A percentile compares a stretch with the other conserved stretches of the same genome.
phyloP scores from a whole-genome alignment of 2,113 vertebrate species.

The Lucifuga dentata region DNA sequence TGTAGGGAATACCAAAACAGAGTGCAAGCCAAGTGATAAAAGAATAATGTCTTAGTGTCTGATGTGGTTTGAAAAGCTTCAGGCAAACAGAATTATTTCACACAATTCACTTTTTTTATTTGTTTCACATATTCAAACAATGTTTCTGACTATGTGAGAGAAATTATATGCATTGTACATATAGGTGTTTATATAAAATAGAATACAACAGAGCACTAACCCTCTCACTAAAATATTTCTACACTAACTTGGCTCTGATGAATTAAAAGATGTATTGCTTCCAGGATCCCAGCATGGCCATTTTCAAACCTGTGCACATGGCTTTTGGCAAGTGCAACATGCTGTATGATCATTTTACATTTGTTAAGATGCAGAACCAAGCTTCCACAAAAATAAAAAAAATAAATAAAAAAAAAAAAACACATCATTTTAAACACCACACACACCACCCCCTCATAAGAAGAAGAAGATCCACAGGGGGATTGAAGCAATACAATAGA shows the following conservation, averaged over 20 bases:
- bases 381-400: constrained; percentile 1
- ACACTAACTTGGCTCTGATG: constrained; percentile 79
- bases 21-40: constrained; percentile 8
- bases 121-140: constrained; percentile 45
- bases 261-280: constrained; percentile 86
- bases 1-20: background rate
- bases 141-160: constrained; percentile 14
- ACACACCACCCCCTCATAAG: constrained; percentile 61
- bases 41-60: constrained; percentile 21
- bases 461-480: constrained; percentile 51
- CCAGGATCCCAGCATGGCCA: constrained; percentile 81
- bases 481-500: constrained; percentile 67
- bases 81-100: constrained; percentile 48
- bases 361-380: constrained; percentile 56
- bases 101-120: constrained; percentile 37
- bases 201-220: constrained; percentile 8
- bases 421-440: constrained; percentile 63
- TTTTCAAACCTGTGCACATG: constrained; percentile 78
- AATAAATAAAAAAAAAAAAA: too few species aligned
- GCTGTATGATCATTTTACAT: constrained; percentile 55
- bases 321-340: constrained; percentile 21
- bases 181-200: constrained; percentile 22
- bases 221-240: constrained; percentile 73
- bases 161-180: constrained; percentile 22
- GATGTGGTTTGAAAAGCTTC: constrained; percentile 48